Evolutionary conservation across 2,797 vertebrate species (phyloP).

Genomic region (Silurus aristotelis): DNA sequence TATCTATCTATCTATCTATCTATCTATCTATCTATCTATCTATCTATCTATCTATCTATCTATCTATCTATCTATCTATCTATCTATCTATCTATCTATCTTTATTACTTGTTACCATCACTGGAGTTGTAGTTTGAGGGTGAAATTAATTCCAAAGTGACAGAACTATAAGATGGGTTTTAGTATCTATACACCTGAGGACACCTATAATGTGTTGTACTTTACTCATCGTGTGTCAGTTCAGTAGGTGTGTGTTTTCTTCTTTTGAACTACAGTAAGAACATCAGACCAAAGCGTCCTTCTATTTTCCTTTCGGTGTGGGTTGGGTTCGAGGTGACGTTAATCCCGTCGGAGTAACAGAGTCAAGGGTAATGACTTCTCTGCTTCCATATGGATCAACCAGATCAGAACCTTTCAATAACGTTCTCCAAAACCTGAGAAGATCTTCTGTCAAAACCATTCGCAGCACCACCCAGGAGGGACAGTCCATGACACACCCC

Average conservation of each 20-base stretch:
- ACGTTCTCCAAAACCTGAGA: neutral
- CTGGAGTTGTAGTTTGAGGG: too few relatives aligned
- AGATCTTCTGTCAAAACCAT: neutral
- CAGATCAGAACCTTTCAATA: neutral
- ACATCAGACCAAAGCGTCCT: neutral
- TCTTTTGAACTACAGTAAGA: neutral
- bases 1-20: too few relatives aligned
- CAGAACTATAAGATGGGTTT: too few relatives aligned
- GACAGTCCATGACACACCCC: neutral
- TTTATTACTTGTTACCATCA: too few relatives aligned
- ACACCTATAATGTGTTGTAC: neutral
- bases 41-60: too few relatives aligned
- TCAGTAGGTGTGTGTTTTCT: neutral
- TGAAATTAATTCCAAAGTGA: too few relatives aligned
- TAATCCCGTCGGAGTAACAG: neutral
- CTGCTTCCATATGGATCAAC: neutral
- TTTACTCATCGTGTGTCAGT: neutral
- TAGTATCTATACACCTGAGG: neutral
- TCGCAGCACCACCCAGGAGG: neutral
- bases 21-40: too few relatives aligned
- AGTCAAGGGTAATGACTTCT: neutral
- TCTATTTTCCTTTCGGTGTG: neutral
- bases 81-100: too few relatives aligned
- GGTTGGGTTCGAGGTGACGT: neutral
- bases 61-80: too few relatives aligned